Percentiles rank a stretch among this genome's conserved stretches.
Evolutionary conservation across 2,888 invertebrate genomes (phyloP).

Genomic region (Parnassius orleans): DNA sequence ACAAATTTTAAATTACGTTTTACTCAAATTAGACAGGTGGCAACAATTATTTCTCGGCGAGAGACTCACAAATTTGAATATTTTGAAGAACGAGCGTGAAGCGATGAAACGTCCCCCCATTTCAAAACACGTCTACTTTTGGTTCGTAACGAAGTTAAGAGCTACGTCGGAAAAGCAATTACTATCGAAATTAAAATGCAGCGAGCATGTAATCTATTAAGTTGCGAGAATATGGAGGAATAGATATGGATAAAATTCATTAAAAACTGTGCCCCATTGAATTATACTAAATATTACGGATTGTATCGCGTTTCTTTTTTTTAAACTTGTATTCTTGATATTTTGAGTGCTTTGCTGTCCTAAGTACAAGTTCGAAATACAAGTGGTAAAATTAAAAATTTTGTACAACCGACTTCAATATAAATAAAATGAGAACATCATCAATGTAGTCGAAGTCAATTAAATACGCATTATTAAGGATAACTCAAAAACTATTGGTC

Average conservation of each 20-base stretch:
- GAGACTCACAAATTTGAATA: conserved; percentile 26
- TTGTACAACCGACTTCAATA: no score
- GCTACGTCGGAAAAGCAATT: conserved; percentile 26
- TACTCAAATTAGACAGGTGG: conserved; percentile 21
- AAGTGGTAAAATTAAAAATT: no score
- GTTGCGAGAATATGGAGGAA: conserved; percentile 18
- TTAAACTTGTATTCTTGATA: no score
- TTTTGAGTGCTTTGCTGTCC: no score
- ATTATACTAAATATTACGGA: no score
- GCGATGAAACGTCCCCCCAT: conserved; percentile 26
- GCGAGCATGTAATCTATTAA: conserved; percentile 27
- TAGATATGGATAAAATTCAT: not conserved
- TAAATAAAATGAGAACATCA: no score
- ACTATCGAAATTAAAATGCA: conserved; percentile 28
- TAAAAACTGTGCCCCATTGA: no score
- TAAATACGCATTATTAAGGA: no score
- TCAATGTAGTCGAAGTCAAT: no score
- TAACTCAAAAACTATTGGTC: no score
- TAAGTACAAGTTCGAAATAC: no score
- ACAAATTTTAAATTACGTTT: conserved; percentile 17
- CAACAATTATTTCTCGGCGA: conserved; percentile 14
- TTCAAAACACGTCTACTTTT: conserved; percentile 26
- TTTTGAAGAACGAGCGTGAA: conserved; percentile 22
- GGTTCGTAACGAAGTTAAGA: conserved; percentile 25
- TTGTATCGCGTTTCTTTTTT: no score